These are phyloP conservation scores for Ormia ochracea DNA, from an alignment of 2,888 invertebrate species.

Conservation along the genomic window DNA sequence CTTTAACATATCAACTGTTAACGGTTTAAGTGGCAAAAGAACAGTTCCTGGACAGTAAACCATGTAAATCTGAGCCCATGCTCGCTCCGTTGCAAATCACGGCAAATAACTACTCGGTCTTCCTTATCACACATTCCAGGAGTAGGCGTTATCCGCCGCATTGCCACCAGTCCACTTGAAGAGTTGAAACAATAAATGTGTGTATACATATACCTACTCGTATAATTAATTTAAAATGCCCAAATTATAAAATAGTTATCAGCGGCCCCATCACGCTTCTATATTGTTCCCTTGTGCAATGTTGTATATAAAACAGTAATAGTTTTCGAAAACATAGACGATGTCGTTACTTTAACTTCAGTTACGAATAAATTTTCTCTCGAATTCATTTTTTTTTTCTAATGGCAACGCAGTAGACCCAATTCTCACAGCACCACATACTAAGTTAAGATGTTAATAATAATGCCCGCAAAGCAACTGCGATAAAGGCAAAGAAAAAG, in stretches of 20 bases:
- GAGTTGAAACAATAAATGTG: neutral
- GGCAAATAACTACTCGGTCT: too few relatives aligned
- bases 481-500: conserved; percentile 28
- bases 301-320: conserved; percentile 19
- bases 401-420: conserved; percentile 62
- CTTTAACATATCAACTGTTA: too few relatives aligned
- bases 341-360: conserved; percentile 31
- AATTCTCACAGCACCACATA: conserved; percentile 61
- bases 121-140: too few relatives aligned
- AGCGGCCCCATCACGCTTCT: neutral
- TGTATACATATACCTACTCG: neutral
- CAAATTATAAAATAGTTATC: too few relatives aligned
- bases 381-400: conserved; percentile 39
- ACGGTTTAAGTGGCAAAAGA: too few relatives aligned
- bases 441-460: conserved; percentile 55
- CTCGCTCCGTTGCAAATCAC: too few relatives aligned
- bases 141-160: too few relatives aligned
- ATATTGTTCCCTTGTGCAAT: conserved; percentile 38
- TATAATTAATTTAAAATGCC: neutral
- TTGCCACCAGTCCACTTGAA: too few relatives aligned
- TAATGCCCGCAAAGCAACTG: conserved; percentile 27
- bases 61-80: too few relatives aligned
- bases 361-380: conserved; percentile 57
- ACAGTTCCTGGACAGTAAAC: too few relatives aligned
- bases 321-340: neutral